Base-by-base conservation (phyloP, 2,888 invertebrate species). In the Emmelina monodactyla region DNA sequence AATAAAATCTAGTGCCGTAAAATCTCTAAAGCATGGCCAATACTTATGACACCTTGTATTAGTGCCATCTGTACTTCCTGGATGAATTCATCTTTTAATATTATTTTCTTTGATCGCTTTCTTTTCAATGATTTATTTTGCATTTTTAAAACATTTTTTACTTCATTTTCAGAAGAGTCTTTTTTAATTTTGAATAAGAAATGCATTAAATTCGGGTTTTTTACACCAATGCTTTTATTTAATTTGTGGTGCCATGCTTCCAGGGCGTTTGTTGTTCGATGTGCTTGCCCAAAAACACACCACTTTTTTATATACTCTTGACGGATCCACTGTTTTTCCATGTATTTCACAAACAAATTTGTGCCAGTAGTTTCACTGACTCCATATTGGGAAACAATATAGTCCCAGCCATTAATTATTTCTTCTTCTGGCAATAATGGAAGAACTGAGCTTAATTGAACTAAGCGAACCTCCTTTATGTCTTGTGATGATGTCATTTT, bases 21-120 rank as follows among this genome's bases (percentile, higher is more conserved):
- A 35, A 35, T 35, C 35, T 35, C 35, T 28, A 35, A 35, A 31
- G 35, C 35, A 35, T 35, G 35, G 35, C 35, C 35, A 31, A 35
- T 31, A 31, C 31, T 28, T 22, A 35, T 31, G 31, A 31, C 25
- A 35, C 32, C 25, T 32, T 31, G 32, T 32, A 28, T 35, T 32
- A 32, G 25, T 28, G 22, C 35, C 31, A 35, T 22, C 25, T 35
- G 32, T 29, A 35, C 35, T 35, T 32, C 35, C 25, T 31, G 35
- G 16, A 35, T 32, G 29, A 35, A 35, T 19, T 31, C 32, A 29
- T 35, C 35, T 31, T 31, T 32, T 35, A 15, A 31, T 32, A 35
- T 35, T 29, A 29, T 19, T 32, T 32, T 35, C 31, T 28, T 35
- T 25, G 29, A 13, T 29, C 31, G 31, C 25, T 35, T 35, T 32